Percentiles rank a stretch among this genome's conserved stretches.
Conservation (phyloP, 2,113 vertebrate species). For the Amia ocellicauda region DNA sequence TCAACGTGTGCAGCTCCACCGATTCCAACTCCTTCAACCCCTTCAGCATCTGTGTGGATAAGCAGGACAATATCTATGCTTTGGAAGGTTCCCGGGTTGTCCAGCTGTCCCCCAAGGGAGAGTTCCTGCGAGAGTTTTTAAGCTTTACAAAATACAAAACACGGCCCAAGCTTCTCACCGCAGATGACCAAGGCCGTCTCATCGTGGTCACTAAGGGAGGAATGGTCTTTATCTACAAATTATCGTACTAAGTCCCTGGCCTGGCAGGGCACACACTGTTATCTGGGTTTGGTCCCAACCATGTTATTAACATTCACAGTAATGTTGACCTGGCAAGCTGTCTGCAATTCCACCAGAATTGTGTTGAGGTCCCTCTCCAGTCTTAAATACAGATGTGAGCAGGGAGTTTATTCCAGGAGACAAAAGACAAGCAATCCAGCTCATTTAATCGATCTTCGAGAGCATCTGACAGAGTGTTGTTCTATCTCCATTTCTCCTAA, state of each 20-base stretch:
- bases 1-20: conserved; percentile 4
- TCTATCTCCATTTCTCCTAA: too few species aligned
- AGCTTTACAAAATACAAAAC: neutral
- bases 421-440: too few species aligned
- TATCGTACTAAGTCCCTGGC: neutral
- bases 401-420: too few species aligned
- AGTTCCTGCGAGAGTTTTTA: conserved; percentile 16
- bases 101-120: conserved; percentile 8
- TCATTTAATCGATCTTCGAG: too few species aligned
- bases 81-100: conserved; percentile 26
- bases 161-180: conserved; percentile 21
- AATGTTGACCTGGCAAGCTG: too few species aligned
- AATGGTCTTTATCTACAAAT: conserved; percentile 5
- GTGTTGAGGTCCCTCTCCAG: too few species aligned
- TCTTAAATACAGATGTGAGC: too few species aligned
- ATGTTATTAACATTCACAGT: too few species aligned
- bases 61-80: conserved; percentile 27
- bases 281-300: too few species aligned
- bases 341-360: too few species aligned
- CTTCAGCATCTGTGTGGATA: conserved; percentile 27
- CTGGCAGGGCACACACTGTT: too few species aligned
- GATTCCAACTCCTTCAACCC: conserved; percentile 10
- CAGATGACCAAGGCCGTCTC: neutral
- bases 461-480: too few species aligned
- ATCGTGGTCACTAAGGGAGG: conserved; percentile 18